A percentile compares a stretch with the other conserved stretches of the same genome.
phyloP scores from a whole-genome alignment of 2,888 invertebrate genomes.

The Scaptomyza tumidula region DNA sequence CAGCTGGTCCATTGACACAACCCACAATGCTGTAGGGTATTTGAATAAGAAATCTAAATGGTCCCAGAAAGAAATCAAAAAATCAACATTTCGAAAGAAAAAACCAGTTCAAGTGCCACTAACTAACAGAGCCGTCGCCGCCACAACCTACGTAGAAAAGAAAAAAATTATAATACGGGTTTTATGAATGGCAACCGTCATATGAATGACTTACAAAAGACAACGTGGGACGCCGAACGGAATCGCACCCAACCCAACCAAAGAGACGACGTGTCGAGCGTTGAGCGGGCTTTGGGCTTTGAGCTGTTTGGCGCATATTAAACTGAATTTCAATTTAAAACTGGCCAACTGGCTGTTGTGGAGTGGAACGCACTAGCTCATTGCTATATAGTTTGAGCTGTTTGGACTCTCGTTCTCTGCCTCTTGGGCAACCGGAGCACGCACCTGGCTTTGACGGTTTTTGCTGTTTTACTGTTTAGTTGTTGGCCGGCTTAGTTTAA shows the following conservation, averaged over 20 bases:
- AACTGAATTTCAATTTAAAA: slow-evolving; percentile 67
- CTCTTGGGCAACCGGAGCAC: slow-evolving; percentile 58
- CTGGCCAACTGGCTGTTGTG: slow-evolving; percentile 8
- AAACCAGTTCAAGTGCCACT: slow-evolving; percentile 64
- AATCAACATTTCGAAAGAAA: slow-evolving; percentile 38
- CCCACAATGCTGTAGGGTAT: slow-evolving; percentile 49
- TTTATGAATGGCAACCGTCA: slow-evolving; percentile 72
- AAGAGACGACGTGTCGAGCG: slow-evolving; percentile 10
- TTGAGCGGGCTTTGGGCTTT: slow-evolving; percentile 23
- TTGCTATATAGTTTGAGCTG: slow-evolving; percentile 19
- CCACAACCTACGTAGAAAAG: slow-evolving; percentile 65
- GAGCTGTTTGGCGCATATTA: slow-evolving; percentile 57
- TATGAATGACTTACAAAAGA: slow-evolving; percentile 63
- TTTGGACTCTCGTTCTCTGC: slow-evolving; percentile 9
- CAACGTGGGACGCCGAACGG: slow-evolving; percentile 36
- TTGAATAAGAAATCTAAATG: slow-evolving; percentile 62
- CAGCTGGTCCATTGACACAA: slow-evolving; percentile 37
- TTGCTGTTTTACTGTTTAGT: not conserved
- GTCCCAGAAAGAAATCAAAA: slow-evolving; percentile 44
- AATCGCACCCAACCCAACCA: slow-evolving; percentile 10
- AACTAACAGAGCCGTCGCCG: slow-evolving; percentile 68
- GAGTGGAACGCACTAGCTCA: slow-evolving; percentile 6
- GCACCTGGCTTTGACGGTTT: slow-evolving; percentile 65
- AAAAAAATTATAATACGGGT: slow-evolving; percentile 60
- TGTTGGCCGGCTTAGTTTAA: slow-evolving; percentile 67